A percentile compares a stretch with the other conserved stretches of the same genome.
Evolutionary conservation across 2,888 invertebrate genomes (phyloP).

Genomic region (Drosophila testacea): DNA sequence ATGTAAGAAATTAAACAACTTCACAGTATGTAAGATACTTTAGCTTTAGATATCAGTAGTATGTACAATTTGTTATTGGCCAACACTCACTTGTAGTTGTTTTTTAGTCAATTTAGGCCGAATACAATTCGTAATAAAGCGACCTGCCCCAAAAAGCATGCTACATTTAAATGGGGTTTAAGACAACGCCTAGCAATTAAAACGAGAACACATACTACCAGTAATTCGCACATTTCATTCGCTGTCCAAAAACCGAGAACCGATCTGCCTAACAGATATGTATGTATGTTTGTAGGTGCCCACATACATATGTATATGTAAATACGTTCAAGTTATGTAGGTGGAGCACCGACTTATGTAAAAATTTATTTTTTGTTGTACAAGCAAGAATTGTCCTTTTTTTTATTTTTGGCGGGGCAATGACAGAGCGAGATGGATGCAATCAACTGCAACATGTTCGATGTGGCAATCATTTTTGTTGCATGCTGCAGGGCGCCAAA

Average conservation of each 20-base stretch:
- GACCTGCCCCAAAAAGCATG: constrained; percentile 39
- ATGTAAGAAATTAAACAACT: no score
- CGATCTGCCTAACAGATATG: constrained; percentile 49
- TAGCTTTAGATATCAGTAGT: background rate
- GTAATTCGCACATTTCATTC: constrained; percentile 67
- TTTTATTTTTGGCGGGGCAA: constrained; percentile 53
- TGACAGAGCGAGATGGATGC: constrained; percentile 56
- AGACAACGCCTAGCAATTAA: constrained; percentile 63
- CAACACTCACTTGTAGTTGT: background rate
- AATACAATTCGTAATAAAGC: constrained; percentile 13
- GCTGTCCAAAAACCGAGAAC: constrained; percentile 40
- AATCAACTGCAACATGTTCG: constrained; percentile 70
- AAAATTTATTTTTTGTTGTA: constrained; percentile 69
- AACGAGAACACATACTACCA: constrained; percentile 45
- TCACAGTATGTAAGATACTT: no score
- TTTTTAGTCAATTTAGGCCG: constrained; percentile 1
- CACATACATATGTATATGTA: constrained; percentile 16
- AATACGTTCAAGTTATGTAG: constrained; percentile 55
- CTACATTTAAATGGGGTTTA: constrained; percentile 44
- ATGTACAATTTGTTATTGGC: constrained; percentile 22
- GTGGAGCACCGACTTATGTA: constrained; percentile 78
- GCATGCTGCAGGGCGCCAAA: constrained; percentile 60
- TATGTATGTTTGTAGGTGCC: constrained; percentile 15
- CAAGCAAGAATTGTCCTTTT: constrained; percentile 20
- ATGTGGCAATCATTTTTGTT: constrained; percentile 40